These are phyloP conservation scores for Biston stratarius DNA, from an alignment of 2,888 invertebrate species.

Conservation along the genomic window DNA sequence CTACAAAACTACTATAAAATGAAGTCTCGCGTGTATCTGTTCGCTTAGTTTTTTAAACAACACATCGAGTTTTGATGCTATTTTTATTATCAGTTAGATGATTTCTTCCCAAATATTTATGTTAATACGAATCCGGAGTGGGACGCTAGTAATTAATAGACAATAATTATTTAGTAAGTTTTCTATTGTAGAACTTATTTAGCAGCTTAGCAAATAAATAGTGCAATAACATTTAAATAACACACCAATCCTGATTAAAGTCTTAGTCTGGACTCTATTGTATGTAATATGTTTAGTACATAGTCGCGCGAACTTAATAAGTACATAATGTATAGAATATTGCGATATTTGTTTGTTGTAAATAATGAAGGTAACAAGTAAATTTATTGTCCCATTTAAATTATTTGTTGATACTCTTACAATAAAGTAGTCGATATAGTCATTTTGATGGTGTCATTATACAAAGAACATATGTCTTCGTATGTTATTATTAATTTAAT, in stretches of 20 bases:
- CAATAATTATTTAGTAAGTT: background rate
- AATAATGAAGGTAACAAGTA: conserved; percentile 2
- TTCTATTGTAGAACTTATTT: conserved; percentile 24
- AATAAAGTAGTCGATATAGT: background rate
- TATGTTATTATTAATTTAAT: background rate
- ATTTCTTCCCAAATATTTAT: too few relatives aligned
- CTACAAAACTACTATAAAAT: too few relatives aligned
- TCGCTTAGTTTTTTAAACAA: too few relatives aligned
- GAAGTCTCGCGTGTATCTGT: too few relatives aligned
- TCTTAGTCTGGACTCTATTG: background rate
- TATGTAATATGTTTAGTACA: background rate
- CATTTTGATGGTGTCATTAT: background rate
- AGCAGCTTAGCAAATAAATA: conserved; percentile 21
- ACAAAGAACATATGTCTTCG: background rate
- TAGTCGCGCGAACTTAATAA: background rate
- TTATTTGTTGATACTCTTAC: background rate
- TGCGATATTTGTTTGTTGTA: background rate
- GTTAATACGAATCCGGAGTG: too few relatives aligned
- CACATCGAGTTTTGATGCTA: too few relatives aligned
- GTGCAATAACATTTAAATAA: conserved; percentile 7
- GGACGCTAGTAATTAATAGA: background rate
- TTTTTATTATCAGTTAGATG: too few relatives aligned
- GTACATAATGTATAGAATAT: background rate
- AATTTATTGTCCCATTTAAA: conserved; percentile 17
- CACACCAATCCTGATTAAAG: background rate